phyloP scores from a whole-genome alignment of 2,888 invertebrate genomes.

The Cybosia mesomella region DNA sequence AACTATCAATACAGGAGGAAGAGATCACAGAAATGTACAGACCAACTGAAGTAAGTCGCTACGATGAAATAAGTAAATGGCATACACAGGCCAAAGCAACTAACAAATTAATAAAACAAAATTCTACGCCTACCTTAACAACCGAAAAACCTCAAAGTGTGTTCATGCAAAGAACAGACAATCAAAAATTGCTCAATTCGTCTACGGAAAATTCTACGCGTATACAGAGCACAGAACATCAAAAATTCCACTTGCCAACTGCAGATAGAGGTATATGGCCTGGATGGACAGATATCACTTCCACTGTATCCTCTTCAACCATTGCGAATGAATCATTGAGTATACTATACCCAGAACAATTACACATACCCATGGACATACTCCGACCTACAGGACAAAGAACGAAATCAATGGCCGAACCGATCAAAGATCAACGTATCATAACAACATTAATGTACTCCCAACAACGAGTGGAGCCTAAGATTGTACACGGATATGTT shows the following conservation, averaged over 20 bases:
- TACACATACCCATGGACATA: neutral
- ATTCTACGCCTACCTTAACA: neutral
- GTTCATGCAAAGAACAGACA: neutral
- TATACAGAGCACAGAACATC: neutral
- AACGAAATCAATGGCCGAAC: neutral
- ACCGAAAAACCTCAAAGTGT: neutral
- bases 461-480: conserved; percentile 38
- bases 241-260: neutral
- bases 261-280: neutral
- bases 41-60: neutral
- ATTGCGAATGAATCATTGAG: neutral
- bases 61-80: neutral
- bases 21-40: neutral
- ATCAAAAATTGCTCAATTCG: neutral
- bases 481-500: conserved; percentile 42
- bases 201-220: neutral
- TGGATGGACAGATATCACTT: neutral
- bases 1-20: neutral
- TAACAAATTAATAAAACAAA: neutral
- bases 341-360: neutral
- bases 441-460: conserved; percentile 51
- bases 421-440: conserved; percentile 15
- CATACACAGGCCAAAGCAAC: neutral
- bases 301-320: neutral
- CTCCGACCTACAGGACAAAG: neutral